Conservation (phyloP, 1,140 invertebrate species). For the Tyrophagus putrescentiae region DNA sequence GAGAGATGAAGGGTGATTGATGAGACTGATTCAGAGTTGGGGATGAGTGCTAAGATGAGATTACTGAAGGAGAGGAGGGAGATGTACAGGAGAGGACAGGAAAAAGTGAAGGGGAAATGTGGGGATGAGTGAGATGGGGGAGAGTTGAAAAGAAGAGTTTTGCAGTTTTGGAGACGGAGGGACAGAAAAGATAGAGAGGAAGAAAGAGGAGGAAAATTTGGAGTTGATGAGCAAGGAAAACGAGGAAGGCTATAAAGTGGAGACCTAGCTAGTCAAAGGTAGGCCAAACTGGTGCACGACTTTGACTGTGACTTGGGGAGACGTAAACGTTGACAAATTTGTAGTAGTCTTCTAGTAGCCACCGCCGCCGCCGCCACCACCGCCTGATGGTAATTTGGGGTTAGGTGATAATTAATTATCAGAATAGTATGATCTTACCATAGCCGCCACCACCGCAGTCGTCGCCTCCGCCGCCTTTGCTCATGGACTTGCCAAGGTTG, state of each 20-base stretch:
- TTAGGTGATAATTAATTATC: too few species aligned
- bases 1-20: not conserved
- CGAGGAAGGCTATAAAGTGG: not conserved
- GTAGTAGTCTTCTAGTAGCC: constrained; percentile 14
- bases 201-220: not conserved
- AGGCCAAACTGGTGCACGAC: too few species aligned
- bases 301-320: too few species aligned
- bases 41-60: too few species aligned
- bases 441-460: not conserved
- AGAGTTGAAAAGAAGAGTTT: not conserved
- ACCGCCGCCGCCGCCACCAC: constrained; percentile 5
- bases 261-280: too few species aligned
- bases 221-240: not conserved
- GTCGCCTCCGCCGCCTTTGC: not conserved
- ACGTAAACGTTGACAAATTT: too few species aligned
- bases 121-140: not conserved
- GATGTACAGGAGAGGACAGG: too few species aligned
- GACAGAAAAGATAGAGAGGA: not conserved
- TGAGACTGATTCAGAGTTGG: not conserved
- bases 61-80: too few species aligned
- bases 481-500: not conserved
- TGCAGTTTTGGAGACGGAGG: not conserved
- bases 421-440: too few species aligned
- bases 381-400: too few species aligned
- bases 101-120: not conserved